These are phyloP conservation scores for Mohoua ochrocephala DNA, from an alignment of 2,113 vertebrate genomes.

Conservation along the genomic window DNA sequence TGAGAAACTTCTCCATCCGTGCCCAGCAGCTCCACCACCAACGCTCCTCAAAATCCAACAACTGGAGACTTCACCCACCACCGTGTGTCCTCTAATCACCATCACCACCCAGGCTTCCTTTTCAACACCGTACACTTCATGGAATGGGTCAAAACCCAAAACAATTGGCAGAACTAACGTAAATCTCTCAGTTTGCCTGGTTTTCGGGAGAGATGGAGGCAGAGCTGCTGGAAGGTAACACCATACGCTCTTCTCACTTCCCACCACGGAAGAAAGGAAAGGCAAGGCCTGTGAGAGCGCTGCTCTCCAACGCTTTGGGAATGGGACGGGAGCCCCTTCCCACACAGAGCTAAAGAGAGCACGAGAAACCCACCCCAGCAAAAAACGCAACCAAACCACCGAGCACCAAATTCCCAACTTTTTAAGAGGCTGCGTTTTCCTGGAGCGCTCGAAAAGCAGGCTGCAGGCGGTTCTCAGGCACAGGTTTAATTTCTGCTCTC, in stretches of 20 bases:
- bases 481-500: constrained; percentile 24
- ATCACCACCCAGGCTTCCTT: not conserved
- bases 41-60: not conserved
- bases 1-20: not conserved
- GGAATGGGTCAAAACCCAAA: not conserved
- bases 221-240: not conserved
- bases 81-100: not conserved
- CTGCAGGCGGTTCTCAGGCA: not conserved
- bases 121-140: rapidly evolving
- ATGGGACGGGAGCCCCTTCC: not conserved
- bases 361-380: not conserved
- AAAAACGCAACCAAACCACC: not conserved
- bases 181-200: not conserved
- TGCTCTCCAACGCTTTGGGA: not conserved
- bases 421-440: rapidly evolving
- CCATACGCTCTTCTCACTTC: not conserved
- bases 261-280: not conserved
- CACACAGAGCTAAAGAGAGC: not conserved
- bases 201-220: not conserved
- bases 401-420: not conserved
- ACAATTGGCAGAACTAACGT: not conserved
- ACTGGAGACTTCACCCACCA: not conserved
- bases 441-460: rapidly evolving
- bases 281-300: rapidly evolving
- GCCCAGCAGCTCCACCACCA: not conserved